Evolutionary conservation across 2,888 invertebrate genomes (phyloP), one percentile per base, ranked within the genome.

Genomic region (Cantharis rufa): DNA sequence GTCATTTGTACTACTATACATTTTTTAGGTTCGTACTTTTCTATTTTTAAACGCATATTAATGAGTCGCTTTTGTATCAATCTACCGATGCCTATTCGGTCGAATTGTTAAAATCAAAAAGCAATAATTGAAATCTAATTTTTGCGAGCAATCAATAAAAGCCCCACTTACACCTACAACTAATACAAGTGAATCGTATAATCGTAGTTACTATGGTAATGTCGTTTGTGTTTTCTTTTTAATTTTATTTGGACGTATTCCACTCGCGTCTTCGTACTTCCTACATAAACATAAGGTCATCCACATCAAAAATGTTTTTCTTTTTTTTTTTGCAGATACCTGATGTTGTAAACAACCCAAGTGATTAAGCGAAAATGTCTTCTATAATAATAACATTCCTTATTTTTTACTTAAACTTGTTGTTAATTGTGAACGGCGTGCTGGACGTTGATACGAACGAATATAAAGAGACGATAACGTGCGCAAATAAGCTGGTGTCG

Each of bases 401-500:
- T 74, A 24, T 76, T 69, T 74, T 74, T 63, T 71, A 71, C 21
- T 68, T 69, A 9, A 15, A 72, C 32, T 64, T 71, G 27, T 28
- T 76, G 18, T 28, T 73, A 10, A 62, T 21, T 62, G 74, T 64
- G 28, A 48, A 32, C 71, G 74, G 72, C 10, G 73, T 76, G 32
- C 66, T 71, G n/a, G 78, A 78, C 63, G 27, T 63, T 10, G 76
- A 78, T n/a, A 66, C 64, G 7, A 71, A 71, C 62, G 71, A 70
- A 62, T 71, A 69, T 24, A 74, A 74, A 15, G 82, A 83, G 62
- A 81, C 81, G 32, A 83, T 85, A 66, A 72, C 83, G n/a, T 87
- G 87, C 81, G 86, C 85, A 10, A 83, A 83, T 78, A 79, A 81
- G 15, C 75, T 81, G 21, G 85, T 86, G 15, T 81, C 81, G 15